These are phyloP conservation scores for Connochaetes taurinus DNA, from an alignment of 2,113 vertebrate genomes.

Conservation along the genomic window DNA sequence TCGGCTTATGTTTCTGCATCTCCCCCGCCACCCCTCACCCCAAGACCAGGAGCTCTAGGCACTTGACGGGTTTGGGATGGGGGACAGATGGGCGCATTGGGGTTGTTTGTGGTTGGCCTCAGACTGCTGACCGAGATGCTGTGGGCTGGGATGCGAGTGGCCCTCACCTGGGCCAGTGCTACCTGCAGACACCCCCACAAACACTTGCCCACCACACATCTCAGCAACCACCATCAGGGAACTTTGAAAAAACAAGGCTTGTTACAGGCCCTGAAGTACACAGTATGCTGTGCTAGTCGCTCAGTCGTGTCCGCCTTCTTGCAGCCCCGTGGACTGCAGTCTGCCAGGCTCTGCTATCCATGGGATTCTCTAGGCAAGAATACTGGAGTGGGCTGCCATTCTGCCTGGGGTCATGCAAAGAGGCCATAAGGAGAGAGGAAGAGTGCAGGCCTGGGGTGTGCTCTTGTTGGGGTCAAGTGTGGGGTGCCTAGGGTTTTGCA, in stretches of 20 bases:
- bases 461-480: rapidly evolving
- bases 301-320: not conserved
- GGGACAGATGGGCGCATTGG: not conserved
- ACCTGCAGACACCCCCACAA: not conserved
- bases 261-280: rapidly evolving
- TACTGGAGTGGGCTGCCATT: not conserved
- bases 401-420: not conserved
- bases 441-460: not conserved
- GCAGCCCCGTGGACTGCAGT: not conserved
- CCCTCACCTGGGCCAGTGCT: not conserved
- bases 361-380: not conserved
- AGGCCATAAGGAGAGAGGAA: not conserved
- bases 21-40: not conserved
- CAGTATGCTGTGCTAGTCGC: rapidly evolving
- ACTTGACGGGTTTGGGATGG: not conserved
- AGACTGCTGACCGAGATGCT: rapidly evolving
- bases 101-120: not conserved
- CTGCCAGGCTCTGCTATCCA: not conserved
- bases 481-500: not conserved
- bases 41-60: not conserved
- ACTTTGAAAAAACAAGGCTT: rapidly evolving
- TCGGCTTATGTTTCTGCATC: not conserved
- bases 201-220: not conserved
- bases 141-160: not conserved
- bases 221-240: not conserved